Evolutionary conservation across 2,797 vertebrate genomes (phyloP), one percentile per base, ranked within the genome.

Genomic region (Urocyon cinereoargenteus): DNA sequence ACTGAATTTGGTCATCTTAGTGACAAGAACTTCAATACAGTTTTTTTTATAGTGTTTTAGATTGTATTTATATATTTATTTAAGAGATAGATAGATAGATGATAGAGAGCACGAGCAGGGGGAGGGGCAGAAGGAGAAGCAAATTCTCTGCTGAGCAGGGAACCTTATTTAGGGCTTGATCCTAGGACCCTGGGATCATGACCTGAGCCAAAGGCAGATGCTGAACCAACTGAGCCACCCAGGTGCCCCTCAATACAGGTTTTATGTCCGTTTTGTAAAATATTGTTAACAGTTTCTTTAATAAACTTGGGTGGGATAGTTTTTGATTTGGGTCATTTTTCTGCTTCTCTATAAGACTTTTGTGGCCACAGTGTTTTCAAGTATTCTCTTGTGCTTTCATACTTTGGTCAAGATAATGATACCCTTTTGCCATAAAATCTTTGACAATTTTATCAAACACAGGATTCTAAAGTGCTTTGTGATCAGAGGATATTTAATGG

Each of bases 401-500:
- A 88, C 10, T 83, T 86, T 81, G 53, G 73, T 88, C 26, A 55
- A 73, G 13, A 6, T 68, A 24, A 31, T 66, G 31, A 34, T 59
- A 53, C 31, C 53, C 84, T 62, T 90, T 90, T 88, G n/a, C 36
- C 36, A 45, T 77, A 24, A 90, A 10, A 57, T 62, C 66, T 82
- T 61, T 89, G 53, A 84, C 2, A 62, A 75, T 64, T 90, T 96
- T 96, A 55, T 96, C 21, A 78, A 62, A 87, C 18, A 66, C 11
- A 57, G 7, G 5, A 93, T 86, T 89, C 66, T 72, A 68, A 87
- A 68, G 31, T 73, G 18, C 10, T 83, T 95, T 92, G 73, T 86
- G 8, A 2, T 87, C 24, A 70, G 81, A 83, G 53, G 12, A 13
- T 92, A 82, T 82, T 96, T 88, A 86, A 62, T 73, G 26, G n/a